phyloP scores from a whole-genome alignment of 2,797 vertebrate genomes.

The Hyperoplus immaculatus region DNA sequence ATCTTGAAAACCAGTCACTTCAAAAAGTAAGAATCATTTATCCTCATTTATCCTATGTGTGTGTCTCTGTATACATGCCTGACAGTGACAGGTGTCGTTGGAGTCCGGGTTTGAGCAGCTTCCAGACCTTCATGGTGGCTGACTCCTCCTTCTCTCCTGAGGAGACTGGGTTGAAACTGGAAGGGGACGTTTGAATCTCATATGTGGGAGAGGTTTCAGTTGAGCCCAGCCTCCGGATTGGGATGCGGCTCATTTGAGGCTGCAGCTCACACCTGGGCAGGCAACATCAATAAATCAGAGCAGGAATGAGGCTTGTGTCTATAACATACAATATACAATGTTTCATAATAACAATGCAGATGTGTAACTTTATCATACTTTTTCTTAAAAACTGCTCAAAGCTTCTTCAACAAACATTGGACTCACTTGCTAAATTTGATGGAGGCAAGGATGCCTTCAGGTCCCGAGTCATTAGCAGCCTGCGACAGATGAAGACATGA shows the following conservation, averaged over 20 bases:
- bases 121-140: constrained; percentile 75
- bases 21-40: too few relatives aligned
- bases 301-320: not conserved
- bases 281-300: not conserved
- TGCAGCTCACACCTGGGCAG: constrained; percentile 79
- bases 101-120: constrained; percentile 68
- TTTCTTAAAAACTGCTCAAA: not conserved
- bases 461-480: constrained; percentile 69
- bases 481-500: constrained; percentile 61
- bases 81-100: constrained; percentile 65
- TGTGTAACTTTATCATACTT: not conserved
- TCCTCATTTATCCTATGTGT: not conserved
- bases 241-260: constrained; percentile 81
- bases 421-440: constrained; percentile 85
- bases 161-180: constrained; percentile 29
- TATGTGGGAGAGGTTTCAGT: constrained; percentile 41
- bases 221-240: constrained; percentile 69
- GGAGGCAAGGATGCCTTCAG: constrained; percentile 76
- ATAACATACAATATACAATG: not conserved
- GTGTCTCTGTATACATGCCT: constrained; percentile 60
- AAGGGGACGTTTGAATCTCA: constrained; percentile 8
- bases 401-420: not conserved
- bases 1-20: too few relatives aligned
- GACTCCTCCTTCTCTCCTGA: constrained; percentile 49
- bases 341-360: not conserved